Conservation (phyloP, 2,113 vertebrate genomes). For the Tor tambroides region DNA sequence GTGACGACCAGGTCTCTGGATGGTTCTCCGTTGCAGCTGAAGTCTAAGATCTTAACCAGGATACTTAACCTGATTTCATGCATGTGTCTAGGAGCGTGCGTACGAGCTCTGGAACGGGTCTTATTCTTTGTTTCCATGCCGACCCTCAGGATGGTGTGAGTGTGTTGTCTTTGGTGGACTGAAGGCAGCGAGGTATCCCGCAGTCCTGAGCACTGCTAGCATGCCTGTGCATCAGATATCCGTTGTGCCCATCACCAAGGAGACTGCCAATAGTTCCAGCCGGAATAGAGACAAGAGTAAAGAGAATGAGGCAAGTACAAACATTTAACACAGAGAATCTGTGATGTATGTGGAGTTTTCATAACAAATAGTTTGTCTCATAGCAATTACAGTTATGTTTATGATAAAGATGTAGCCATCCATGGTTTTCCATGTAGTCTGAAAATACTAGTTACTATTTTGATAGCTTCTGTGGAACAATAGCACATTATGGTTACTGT, state of each 20-base stretch:
- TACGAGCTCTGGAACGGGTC: neutral
- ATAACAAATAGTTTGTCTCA: slow-evolving; percentile 17
- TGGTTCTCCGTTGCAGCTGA: slow-evolving; percentile 7
- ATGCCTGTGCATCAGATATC: slow-evolving; percentile 94
- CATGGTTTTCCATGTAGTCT: neutral
- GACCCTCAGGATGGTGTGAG: slow-evolving; percentile 6
- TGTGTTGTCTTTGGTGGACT: slow-evolving; percentile 36
- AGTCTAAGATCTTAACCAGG: neutral
- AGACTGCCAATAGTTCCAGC: slow-evolving; percentile 77
- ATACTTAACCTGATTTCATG: slow-evolving; percentile 21
- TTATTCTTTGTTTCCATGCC: slow-evolving; percentile 26
- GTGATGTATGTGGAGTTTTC: neutral
- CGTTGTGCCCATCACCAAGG: slow-evolving; percentile 82
- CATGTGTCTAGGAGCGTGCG: neutral
- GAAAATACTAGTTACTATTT: neutral
- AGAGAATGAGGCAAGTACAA: slow-evolving; percentile 80
- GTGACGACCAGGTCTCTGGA: neutral
- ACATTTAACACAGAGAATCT: neutral
- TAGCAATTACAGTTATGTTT: neutral
- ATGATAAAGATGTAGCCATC: neutral
- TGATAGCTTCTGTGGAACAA: neutral
- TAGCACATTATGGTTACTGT: neutral
- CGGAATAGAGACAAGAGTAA: slow-evolving; percentile 85
- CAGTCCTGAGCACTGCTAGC: slow-evolving; percentile 51
- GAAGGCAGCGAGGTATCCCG: slow-evolving; percentile 37